A percentile compares a stretch with the other conserved stretches of the same genome.
Conservation (phyloP, 2,888 invertebrate species). For the Tetramorium bicarinatum region DNA sequence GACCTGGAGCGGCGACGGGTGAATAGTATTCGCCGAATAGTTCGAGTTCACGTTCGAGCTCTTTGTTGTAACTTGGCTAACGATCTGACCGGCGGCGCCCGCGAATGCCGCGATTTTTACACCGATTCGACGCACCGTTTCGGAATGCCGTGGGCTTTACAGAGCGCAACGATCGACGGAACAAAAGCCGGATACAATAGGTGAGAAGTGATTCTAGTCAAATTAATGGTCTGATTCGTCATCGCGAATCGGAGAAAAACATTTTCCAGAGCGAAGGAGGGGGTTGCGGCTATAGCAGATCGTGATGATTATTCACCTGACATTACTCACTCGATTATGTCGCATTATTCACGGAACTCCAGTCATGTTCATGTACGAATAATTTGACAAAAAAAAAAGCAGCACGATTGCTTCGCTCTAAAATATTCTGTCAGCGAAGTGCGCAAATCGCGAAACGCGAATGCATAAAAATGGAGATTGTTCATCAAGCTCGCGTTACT, state of each 20-base stretch:
- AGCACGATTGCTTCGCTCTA: background rate
- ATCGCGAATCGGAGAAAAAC: background rate
- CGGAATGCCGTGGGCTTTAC: background rate
- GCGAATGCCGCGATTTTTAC: slow-evolving; percentile 15
- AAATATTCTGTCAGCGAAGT: slow-evolving; percentile 16
- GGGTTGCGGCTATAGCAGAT: background rate
- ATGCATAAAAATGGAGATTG: slow-evolving; percentile 5
- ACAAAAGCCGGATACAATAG: background rate
- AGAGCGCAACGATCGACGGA: background rate
- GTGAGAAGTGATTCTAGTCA: background rate
- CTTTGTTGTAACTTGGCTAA: slow-evolving; percentile 20
- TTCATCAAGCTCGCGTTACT: slow-evolving; percentile 24
- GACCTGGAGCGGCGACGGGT: slow-evolving; percentile 2
- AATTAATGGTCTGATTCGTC: background rate
- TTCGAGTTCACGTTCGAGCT: slow-evolving; percentile 44
- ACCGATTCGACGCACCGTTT: slow-evolving; percentile 17
- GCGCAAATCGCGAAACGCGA: slow-evolving; percentile 15
- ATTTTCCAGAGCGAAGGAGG: background rate
- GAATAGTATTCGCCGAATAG: slow-evolving; percentile 15
- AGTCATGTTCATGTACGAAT: background rate
- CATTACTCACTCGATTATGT: slow-evolving; percentile 30
- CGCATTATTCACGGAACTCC: background rate
- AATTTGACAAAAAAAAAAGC: background rate
- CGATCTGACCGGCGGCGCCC: background rate
- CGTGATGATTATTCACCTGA: slow-evolving; percentile 39